Evolutionary conservation across 2,888 invertebrate species (phyloP).

Genomic region (Cantharis rustica): DNA sequence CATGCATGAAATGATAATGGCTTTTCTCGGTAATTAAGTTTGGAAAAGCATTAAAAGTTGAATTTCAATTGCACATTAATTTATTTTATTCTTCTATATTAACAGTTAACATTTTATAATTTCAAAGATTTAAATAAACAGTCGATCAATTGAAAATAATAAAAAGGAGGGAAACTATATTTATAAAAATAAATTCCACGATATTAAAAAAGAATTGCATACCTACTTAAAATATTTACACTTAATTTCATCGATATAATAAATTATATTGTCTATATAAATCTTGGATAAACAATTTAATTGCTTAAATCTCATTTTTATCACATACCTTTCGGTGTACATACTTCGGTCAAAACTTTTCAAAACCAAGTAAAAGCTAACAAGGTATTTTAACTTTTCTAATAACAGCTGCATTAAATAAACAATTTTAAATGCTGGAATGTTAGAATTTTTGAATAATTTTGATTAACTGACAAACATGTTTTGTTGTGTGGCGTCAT

Average conservation of each 20-base stretch:
- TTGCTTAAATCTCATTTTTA: slow-evolving; percentile 4
- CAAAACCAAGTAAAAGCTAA: background rate
- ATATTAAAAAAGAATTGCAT: background rate
- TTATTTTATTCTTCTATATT: background rate
- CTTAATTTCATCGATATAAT: background rate
- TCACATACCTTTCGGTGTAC: background rate
- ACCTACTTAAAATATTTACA: background rate
- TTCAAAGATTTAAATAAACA: background rate
- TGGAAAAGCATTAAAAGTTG: background rate
- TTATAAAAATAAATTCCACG: background rate
- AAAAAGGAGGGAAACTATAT: background rate
- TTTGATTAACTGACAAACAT: slow-evolving; percentile 59
- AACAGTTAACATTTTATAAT: slow-evolving; percentile 1
- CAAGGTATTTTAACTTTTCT: background rate
- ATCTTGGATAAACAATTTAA: background rate
- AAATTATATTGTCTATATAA: slow-evolving; percentile 1
- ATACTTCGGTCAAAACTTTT: background rate
- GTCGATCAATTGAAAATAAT: background rate
- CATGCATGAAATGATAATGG: background rate
- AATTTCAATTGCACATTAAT: background rate
- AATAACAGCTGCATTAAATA: background rate
- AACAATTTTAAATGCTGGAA: slow-evolving; percentile 14
- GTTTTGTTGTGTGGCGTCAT: slow-evolving; percentile 80
- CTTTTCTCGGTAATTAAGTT: background rate
- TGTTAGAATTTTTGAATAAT: background rate